Evolutionary conservation across 2,113 vertebrate species (phyloP).

Genomic region (Neogobius melanostomus): DNA sequence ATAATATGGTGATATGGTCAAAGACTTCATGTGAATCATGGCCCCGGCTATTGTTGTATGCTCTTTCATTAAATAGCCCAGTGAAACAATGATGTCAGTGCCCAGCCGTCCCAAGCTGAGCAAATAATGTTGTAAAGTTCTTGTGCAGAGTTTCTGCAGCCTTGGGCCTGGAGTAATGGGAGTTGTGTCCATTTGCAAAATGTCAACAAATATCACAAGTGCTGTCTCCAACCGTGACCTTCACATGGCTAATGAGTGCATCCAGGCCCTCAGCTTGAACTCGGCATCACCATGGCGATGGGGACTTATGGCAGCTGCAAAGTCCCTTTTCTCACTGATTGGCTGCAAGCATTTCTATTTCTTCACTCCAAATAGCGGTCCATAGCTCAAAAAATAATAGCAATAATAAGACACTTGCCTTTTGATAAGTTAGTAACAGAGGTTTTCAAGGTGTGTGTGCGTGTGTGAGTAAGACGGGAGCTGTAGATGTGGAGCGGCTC

Average conservation of each 20-base stretch:
- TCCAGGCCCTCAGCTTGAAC: slow-evolving; percentile 24
- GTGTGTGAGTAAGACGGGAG: no score
- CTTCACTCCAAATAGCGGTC: background rate
- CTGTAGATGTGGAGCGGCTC: no score
- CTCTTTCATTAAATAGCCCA: slow-evolving; percentile 27
- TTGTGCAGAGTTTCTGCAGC: background rate
- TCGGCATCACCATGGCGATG: slow-evolving; percentile 37
- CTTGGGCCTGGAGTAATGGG: background rate
- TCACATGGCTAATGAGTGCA: slow-evolving; percentile 42
- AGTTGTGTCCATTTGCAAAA: slow-evolving; percentile 49
- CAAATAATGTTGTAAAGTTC: background rate
- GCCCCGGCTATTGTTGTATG: slow-evolving; percentile 18
- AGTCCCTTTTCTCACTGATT: slow-evolving; percentile 17
- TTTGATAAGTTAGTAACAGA: no score
- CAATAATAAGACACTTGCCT: background rate
- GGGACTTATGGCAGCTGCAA: slow-evolving; percentile 26
- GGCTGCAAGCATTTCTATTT: slow-evolving; percentile 1
- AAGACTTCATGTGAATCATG: slow-evolving; percentile 37
- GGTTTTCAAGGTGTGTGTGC: no score
- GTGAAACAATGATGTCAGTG: slow-evolving; percentile 12
- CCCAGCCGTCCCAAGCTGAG: slow-evolving; percentile 21
- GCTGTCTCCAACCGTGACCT: slow-evolving; percentile 51
- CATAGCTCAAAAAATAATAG: background rate
- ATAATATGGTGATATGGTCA: slow-evolving; percentile 36
- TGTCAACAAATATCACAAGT: slow-evolving; percentile 66